These are phyloP conservation scores for Theocolax elegans DNA, from an alignment of 1,140 invertebrate genomes.

Conservation along the genomic window DNA sequence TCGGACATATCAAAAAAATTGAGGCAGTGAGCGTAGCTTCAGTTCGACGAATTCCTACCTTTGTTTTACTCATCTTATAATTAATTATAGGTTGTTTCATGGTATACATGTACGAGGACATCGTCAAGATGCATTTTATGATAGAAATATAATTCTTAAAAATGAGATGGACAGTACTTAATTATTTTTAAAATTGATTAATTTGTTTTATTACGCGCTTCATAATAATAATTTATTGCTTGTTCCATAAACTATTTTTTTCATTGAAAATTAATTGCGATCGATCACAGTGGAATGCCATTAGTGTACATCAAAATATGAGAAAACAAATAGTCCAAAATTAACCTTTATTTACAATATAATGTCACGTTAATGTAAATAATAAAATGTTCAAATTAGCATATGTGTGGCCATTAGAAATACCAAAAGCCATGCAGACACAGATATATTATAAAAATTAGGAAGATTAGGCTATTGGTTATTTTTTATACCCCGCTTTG, in stretches of 20 bases:
- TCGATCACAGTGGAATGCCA: conserved; percentile 16
- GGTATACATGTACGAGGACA: too few species aligned
- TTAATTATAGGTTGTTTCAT: too few species aligned
- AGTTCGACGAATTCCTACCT: too few species aligned
- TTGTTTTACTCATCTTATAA: too few species aligned
- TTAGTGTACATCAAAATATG: neutral
- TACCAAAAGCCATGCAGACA: conserved; percentile 47
- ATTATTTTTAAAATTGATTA: conserved; percentile 6
- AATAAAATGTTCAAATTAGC: too few species aligned
- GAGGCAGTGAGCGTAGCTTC: too few species aligned
- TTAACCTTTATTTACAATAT: conserved; percentile 10
- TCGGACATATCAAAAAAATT: too few species aligned
- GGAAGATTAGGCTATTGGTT: conserved; percentile 64
- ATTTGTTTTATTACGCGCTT: neutral
- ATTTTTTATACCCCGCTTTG: conserved; percentile 41
- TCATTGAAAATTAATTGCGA: neutral
- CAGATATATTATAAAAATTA: conserved; percentile 48
- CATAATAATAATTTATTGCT: conserved; percentile 26
- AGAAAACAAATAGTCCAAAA: conserved; percentile 1
- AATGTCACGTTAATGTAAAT: too few species aligned
- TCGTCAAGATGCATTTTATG: too few species aligned
- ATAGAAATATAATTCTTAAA: neutral
- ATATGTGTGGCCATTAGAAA: conserved; percentile 13
- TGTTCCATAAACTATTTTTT: conserved; percentile 15
- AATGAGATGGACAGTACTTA: neutral